These are phyloP conservation scores for Andrena praecox DNA, from an alignment of 2,888 invertebrate species.

Conservation along the genomic window DNA sequence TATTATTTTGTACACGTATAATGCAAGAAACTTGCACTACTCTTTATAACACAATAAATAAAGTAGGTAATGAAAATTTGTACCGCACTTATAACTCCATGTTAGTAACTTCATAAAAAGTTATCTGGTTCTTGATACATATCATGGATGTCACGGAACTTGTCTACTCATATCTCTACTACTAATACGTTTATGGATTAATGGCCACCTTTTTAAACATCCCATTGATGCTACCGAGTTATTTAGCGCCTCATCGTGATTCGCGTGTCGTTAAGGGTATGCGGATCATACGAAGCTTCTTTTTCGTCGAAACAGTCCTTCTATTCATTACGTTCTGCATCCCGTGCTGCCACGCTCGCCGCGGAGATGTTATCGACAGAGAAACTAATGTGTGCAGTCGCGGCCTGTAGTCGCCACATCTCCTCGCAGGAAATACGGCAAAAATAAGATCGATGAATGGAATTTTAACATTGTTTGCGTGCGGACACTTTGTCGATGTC, in stretches of 20 bases:
- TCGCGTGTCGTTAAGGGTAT: constrained; percentile 36
- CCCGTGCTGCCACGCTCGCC: background rate
- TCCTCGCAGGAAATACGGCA: constrained; percentile 3
- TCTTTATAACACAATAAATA: background rate
- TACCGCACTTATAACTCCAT: background rate
- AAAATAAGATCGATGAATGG: constrained; percentile 36
- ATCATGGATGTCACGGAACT: background rate
- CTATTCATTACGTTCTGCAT: constrained; percentile 55
- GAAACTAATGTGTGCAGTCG: constrained; percentile 46
- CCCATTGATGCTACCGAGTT: constrained; percentile 33
- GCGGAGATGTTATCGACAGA: constrained; percentile 58
- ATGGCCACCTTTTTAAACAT: background rate
- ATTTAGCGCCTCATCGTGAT: constrained; percentile 47
- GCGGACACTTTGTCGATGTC: background rate
- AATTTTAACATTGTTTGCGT: constrained; percentile 17
- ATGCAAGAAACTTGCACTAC: no score
- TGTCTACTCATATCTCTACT: background rate
- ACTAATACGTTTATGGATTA: constrained; percentile 14
- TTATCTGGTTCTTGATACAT: constrained; percentile 9
- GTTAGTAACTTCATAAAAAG: constrained; percentile 15
- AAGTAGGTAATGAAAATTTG: background rate
- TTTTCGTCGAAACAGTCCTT: constrained; percentile 53
- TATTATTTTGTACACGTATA: no score
- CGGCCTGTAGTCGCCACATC: constrained; percentile 42
- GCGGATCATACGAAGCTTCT: constrained; percentile 25